phyloP scores from a whole-genome alignment of 53 echinoderm and acorn worm species.

The Luidia sarsii region DNA sequence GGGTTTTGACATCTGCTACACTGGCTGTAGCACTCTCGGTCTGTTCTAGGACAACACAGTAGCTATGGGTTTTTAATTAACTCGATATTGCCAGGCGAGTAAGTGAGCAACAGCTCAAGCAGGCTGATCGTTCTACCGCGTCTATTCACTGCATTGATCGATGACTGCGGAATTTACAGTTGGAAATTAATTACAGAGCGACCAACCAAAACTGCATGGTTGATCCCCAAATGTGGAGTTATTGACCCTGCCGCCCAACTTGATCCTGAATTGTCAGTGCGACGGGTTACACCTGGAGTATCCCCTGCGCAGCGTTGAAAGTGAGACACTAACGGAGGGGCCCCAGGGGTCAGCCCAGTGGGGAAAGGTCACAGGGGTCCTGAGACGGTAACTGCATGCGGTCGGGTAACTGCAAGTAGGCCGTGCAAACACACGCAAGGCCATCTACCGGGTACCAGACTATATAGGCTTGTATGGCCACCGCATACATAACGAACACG shows the following conservation, averaged over 20 bases:
- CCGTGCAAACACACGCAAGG: too few species aligned
- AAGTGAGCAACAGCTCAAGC: too few species aligned
- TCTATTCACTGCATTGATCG: conserved; percentile 9
- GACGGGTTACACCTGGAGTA: conserved; percentile 46
- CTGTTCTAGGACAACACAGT: background rate
- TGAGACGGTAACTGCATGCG: conserved; percentile 38
- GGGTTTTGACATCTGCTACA: conserved; percentile 12
- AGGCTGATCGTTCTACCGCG: background rate
- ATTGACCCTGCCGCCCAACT: too few species aligned
- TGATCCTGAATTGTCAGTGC: too few species aligned
- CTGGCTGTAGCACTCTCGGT: background rate
- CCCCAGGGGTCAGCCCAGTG: conserved; percentile 34
- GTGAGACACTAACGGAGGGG: conserved; percentile 48
- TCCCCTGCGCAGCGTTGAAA: too few species aligned
- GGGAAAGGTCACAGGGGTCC: conserved; percentile 27
- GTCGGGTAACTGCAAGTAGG: too few species aligned
- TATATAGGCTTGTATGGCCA: too few species aligned
- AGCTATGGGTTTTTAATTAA: conserved; percentile 18
- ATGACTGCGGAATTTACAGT: too few species aligned
- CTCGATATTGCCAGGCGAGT: too few species aligned
- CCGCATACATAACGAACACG: too few species aligned
- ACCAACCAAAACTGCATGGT: conserved; percentile 7
- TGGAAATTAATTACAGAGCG: conserved; percentile 9
- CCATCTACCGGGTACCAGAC: too few species aligned
- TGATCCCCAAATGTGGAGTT: conserved; percentile 9